phyloP scores from a whole-genome alignment of 2,113 vertebrate genomes.

The Romanogobio albipinnatus region DNA sequence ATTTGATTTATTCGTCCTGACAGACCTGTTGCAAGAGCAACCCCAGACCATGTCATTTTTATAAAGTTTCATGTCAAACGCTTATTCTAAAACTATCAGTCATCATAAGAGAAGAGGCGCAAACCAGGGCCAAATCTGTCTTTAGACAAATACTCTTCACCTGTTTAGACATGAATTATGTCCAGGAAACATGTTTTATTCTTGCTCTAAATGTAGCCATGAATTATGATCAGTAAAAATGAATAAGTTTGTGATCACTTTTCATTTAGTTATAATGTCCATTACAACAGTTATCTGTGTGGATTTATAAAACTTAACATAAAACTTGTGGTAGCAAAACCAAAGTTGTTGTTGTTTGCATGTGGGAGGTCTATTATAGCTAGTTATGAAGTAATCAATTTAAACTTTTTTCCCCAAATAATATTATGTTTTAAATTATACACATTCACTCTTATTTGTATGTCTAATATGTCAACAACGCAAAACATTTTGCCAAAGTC shows the following conservation, averaged over 20 bases:
- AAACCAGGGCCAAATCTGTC: neutral
- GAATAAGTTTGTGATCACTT: neutral
- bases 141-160: neutral
- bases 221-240: neutral
- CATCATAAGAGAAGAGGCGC: neutral
- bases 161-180: constrained; percentile 15
- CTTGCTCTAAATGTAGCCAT: neutral
- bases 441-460: too few species aligned
- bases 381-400: too few species aligned
- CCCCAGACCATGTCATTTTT: constrained; percentile 6
- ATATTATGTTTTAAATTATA: too few species aligned
- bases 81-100: constrained; percentile 21
- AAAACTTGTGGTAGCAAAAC: too few species aligned
- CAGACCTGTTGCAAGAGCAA: neutral
- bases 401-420: too few species aligned
- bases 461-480: too few species aligned
- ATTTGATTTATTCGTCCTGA: constrained; percentile 34
- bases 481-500: too few species aligned
- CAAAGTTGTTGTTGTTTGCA: too few species aligned
- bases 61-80: constrained; percentile 37
- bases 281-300: neutral
- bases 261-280: neutral
- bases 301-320: too few species aligned
- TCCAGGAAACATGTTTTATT: neutral
- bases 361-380: too few species aligned